A percentile compares a stretch with the other conserved stretches of the same genome.
These are phyloP conservation scores for Oxyscelio sp. DNA, from an alignment of 2,888 invertebrate species.

Conservation along the genomic window DNA sequence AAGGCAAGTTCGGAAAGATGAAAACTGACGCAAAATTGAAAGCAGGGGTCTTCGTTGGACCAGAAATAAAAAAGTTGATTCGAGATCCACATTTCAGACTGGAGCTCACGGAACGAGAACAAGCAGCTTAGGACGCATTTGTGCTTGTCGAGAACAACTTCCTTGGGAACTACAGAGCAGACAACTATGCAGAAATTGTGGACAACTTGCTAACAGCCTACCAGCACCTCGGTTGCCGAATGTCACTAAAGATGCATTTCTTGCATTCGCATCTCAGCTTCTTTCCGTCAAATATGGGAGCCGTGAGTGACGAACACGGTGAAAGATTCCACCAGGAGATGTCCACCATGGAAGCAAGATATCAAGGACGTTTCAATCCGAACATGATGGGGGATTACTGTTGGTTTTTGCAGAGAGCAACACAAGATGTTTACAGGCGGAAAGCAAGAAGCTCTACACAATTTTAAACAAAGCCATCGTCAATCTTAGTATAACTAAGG, in stretches of 20 bases:
- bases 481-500: no score
- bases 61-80: constrained; percentile 34
- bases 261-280: constrained; percentile 80
- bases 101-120: no score
- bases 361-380: no score
- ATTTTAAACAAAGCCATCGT: no score
- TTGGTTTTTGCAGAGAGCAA: no score
- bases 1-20: constrained; percentile 32
- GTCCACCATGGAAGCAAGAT: constrained; percentile 78
- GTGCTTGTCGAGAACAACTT: no score
- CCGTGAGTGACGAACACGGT: constrained; percentile 83
- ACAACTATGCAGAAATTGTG: constrained; percentile 41
- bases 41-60: constrained; percentile 63
- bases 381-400: no score
- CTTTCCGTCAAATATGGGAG: constrained; percentile 83
- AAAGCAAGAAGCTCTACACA: no score
- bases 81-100: background rate
- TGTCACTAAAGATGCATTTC: constrained; percentile 83
- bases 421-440: no score
- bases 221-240: constrained; percentile 28
- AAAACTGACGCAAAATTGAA: constrained; percentile 62
- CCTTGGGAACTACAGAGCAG: constrained; percentile 45
- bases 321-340: constrained; percentile 84
- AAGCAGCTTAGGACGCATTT: background rate
- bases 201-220: constrained; percentile 20